These are phyloP conservation scores for Mastomys natalensis DNA, from an alignment of 2,113 vertebrate genomes.

Conservation along the genomic window DNA sequence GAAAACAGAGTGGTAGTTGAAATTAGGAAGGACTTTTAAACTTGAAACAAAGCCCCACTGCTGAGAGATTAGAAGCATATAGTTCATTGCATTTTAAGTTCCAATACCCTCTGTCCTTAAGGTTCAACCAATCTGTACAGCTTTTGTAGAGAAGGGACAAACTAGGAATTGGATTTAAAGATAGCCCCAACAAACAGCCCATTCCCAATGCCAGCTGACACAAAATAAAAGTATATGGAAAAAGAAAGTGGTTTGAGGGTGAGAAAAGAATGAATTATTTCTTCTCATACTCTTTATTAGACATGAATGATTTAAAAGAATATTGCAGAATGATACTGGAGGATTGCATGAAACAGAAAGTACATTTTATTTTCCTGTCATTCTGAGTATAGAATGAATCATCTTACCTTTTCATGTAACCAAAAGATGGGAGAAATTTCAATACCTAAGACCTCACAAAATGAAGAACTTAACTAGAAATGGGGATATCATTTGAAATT, in stretches of 20 bases:
- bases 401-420: not conserved
- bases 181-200: not conserved
- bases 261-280: not conserved
- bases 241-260: not conserved
- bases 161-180: not conserved
- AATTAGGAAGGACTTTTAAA: not conserved
- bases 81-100: not conserved
- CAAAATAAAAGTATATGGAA: not conserved
- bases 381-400: not conserved
- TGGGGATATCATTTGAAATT: no score
- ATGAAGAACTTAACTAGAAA: not conserved
- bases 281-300: not conserved
- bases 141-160: not conserved
- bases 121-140: not conserved
- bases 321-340: not conserved
- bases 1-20: not conserved
- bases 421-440: not conserved
- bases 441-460: not conserved
- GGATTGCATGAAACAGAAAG: not conserved
- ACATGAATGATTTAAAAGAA: not conserved
- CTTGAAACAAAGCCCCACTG: not conserved
- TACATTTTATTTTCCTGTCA: not conserved
- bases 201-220: not conserved
- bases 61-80: not conserved
- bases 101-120: not conserved